Evolutionary conservation across 2,888 invertebrate genomes (phyloP), one percentile per base, ranked within the genome.

Genomic region (Parelbella ahira): DNA sequence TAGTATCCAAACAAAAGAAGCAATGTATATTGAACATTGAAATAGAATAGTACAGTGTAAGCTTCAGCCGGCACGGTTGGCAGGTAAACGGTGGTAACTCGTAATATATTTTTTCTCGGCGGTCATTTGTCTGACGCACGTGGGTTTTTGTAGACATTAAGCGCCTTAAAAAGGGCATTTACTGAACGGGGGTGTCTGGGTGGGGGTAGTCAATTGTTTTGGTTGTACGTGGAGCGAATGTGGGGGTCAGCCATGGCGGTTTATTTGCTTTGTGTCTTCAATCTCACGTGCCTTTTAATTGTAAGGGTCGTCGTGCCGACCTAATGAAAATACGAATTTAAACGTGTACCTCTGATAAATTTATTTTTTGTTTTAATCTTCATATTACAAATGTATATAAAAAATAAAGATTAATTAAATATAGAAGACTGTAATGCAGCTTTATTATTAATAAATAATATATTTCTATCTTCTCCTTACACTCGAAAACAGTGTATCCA

Each of bases 131-230:
- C 69, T 66, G 58, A 56, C 59, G 61, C 73, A 67, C 74, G 73
- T 69, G 68, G 60, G 66, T 74, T 76, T 75, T 75, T 76, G 74
- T 59, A 64, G 65, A 63, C 75, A 76, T 76, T 75, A 75, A 63
- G 68, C 58, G 54, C 56, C 69, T 70, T 72, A 73, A 75, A 73
- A 71, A 72, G 61, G 64, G 62, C 64, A 68, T 71, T 72, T 72
- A 71, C 66, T 24, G 18, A 19, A 30, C 8, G 20, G 32, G 32
- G 20, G 29, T 20, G 15, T 8, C 9, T 9, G 7, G 9, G 37
- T n/a, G 19, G 25, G 3, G 27, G 20, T 24, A 11, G 32, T 25
- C 39, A 24, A 32, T 39, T 39, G 39, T 39, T 39, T 39, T 11
- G 25, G 25, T 9, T 8, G 25, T 12, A 32, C 39, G 39, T 28